Evolutionary conservation across 2,797 vertebrate genomes (phyloP).

Genomic region (Labroides dimidiatus): DNA sequence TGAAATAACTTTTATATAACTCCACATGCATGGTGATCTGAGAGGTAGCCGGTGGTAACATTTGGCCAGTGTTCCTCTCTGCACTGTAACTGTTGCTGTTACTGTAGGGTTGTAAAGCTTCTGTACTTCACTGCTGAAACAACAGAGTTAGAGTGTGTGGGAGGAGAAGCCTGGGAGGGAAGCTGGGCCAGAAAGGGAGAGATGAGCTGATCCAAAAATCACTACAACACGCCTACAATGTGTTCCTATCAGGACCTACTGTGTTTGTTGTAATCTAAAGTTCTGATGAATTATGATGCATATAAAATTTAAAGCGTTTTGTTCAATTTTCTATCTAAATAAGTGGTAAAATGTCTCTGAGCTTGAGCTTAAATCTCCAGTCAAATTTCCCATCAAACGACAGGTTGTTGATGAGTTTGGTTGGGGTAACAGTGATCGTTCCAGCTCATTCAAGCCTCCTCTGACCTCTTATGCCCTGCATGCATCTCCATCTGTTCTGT

Average conservation of each 20-base stretch:
- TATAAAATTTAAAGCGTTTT: background rate
- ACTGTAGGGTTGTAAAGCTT: conserved; percentile 35
- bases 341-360: too few species aligned
- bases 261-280: conserved; percentile 13
- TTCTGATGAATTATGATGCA: conserved; percentile 6
- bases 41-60: conserved; percentile 9
- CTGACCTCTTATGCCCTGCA: background rate
- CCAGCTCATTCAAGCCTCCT: background rate
- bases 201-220: conserved; percentile 59
- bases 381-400: background rate
- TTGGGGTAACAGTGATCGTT: background rate
- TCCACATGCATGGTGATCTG: background rate
- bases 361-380: background rate
- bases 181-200: conserved; percentile 38
- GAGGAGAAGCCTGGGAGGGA: conserved; percentile 58
- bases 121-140: conserved; percentile 61
- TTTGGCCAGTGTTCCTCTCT: conserved; percentile 18
- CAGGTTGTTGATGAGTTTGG: background rate
- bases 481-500: background rate
- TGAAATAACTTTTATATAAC: conserved; percentile 25
- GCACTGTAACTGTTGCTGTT: conserved; percentile 23
- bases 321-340: too few species aligned
- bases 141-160: conserved; percentile 63
- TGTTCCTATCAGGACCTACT: conserved; percentile 28
- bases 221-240: conserved; percentile 50